Base-by-base conservation (phyloP, 30 jellyfish, hydroid and myxozoan genomes). In the Aurelia coerulea region DNA sequence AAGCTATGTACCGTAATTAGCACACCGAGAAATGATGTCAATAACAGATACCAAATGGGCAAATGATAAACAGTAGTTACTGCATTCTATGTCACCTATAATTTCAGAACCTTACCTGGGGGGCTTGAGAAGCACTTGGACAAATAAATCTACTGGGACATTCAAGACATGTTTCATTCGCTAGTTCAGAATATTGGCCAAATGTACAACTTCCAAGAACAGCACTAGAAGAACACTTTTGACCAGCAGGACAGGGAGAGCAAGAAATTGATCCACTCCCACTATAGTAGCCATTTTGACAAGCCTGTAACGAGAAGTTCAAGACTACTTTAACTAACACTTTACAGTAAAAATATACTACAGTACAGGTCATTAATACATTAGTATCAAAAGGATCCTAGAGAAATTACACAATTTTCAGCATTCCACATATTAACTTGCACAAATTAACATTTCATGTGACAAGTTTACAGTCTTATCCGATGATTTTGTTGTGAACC, bases 191-290 rank as follows among this genome's bases (percentile, higher is more conserved):
- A 77, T 85, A 95, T 62, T 73, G 82, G 15, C 99, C 99, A 68
- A 81, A 84, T 1, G 92, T 10, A 65, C 99, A 95, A 18, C 73
- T 35, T n/a, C 94, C 87, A 50, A 86, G 68, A 16, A 87, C 89
- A 53, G 89, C 91, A 34, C 88, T 66, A 0, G 84, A 42, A 10
- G 96, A 71, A 86, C 99, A 95, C 66, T 66, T 35, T 35, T 78
- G 91, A 32, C 99, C 99, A 84, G 97, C 92, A 59, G 99, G 99
- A 67, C 99, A 95, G 31, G 83, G 95, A 5, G 97, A 63, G 66
- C 99, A 95, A 12, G 91, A 50, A n/a, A 82, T 19, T 33, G 99
- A 85, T 15, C 99, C 99, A 84, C 81, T 71, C 23, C 79, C 62
- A 64, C 99, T 95, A 88, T 49, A 90, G 65, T 88, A 67, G 7